These are phyloP conservation scores for Ichneumoninae sp. DNA, from an alignment of 2,888 invertebrate genomes.

Conservation along the genomic window DNA sequence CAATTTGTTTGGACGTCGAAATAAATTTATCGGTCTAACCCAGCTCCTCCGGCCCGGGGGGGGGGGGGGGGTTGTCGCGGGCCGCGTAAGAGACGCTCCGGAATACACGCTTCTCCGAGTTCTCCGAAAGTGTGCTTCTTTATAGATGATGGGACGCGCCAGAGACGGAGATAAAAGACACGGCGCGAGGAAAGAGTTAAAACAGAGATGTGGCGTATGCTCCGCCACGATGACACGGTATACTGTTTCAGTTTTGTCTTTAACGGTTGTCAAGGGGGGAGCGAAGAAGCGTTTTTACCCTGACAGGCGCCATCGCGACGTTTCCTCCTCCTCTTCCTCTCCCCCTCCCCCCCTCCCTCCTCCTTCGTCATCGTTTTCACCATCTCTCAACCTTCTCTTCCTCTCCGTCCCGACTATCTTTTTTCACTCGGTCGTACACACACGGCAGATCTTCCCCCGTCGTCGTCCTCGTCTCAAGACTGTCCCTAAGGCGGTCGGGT, in stretches of 20 bases:
- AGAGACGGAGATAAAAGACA: constrained; percentile 34
- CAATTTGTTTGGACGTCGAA: constrained; percentile 64
- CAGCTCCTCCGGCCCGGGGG: no score
- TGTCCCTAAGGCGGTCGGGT: constrained; percentile 55
- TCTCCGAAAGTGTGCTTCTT: constrained; percentile 53
- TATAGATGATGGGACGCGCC: constrained; percentile 15
- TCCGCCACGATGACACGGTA: constrained; percentile 59
- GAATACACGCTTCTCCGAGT: constrained; percentile 51
- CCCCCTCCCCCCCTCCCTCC: constrained; percentile 3
- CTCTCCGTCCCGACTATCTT: constrained; percentile 36
- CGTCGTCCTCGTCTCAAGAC: constrained; percentile 47
- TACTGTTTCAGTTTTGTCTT: constrained; percentile 75
- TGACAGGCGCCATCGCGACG: constrained; percentile 73
- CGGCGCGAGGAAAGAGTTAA: constrained; percentile 42
- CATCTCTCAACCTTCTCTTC: constrained; percentile 39
- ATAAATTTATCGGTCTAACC: constrained; percentile 56
- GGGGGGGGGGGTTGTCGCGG: background rate
- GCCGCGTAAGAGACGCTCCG: constrained; percentile 29
- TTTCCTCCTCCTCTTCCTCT: constrained; percentile 56
- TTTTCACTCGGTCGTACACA: constrained; percentile 32
- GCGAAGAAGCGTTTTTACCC: constrained; percentile 73
- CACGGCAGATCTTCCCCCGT: constrained; percentile 19
- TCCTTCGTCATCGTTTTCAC: constrained; percentile 44
- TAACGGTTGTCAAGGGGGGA: constrained; percentile 65
- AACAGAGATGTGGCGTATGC: constrained; percentile 29